Conservation (phyloP, 2,113 vertebrate genomes). For the Melanotaenia duboulayi region DNA sequence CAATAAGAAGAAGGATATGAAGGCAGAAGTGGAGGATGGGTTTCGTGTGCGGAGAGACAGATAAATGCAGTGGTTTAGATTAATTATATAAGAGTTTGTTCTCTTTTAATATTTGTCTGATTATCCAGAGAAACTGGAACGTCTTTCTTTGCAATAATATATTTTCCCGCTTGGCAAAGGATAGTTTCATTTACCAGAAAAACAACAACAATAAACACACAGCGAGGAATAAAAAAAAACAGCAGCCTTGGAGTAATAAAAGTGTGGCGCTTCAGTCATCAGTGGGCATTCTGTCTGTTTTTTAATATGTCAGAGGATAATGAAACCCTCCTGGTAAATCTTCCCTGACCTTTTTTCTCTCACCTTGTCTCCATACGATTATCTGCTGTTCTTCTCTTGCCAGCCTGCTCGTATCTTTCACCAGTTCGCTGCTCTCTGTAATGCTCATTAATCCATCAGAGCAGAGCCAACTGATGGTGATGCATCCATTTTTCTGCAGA, state of each 20-base stretch:
- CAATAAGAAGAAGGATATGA: conserved; percentile 46
- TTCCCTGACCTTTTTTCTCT: conserved; percentile 51
- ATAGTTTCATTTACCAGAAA: not conserved
- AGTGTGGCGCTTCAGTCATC: conserved; percentile 23
- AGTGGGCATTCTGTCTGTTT: conserved; percentile 16
- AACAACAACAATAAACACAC: not conserved
- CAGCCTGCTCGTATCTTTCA: conserved; percentile 19
- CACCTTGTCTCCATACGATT: conserved; percentile 40
- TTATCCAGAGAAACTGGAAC: not conserved
- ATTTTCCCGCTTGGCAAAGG: not conserved
- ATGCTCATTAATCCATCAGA: conserved; percentile 3
- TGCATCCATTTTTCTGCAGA: not conserved
- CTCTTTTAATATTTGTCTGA: not conserved
- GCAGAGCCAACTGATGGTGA: not conserved
- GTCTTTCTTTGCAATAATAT: not conserved
- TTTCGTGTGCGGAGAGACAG: not conserved
- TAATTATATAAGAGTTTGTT: not conserved
- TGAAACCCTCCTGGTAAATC: conserved; percentile 51
- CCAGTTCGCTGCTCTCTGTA: not conserved
- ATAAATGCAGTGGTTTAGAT: not conserved
- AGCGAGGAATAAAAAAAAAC: not conserved
- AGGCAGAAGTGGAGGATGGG: conserved; percentile 23
- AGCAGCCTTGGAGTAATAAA: conserved; percentile 21
- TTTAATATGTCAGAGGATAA: conserved; percentile 52
- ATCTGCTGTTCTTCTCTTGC: conserved; percentile 24